phyloP scores from a whole-genome alignment of 2,113 vertebrate genomes.

The Nyctereutes procyonoides region DNA sequence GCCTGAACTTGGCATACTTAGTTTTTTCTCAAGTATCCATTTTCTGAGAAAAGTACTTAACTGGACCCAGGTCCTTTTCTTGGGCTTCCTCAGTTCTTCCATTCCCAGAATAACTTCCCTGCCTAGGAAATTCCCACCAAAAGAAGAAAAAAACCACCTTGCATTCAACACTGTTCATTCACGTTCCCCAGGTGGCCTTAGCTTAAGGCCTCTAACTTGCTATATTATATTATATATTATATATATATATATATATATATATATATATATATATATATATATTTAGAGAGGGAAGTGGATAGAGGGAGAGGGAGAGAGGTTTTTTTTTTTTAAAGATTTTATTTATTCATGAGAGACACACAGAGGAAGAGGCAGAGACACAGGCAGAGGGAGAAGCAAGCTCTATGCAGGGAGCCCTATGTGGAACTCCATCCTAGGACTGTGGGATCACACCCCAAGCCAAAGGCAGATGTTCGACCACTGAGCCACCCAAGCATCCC shows the following conservation, averaged over 20 bases:
- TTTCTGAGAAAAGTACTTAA: constrained; percentile 25
- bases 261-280: too few relatives aligned
- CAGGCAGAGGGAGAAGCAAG: too few relatives aligned
- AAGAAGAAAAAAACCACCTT: background rate
- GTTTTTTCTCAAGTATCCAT: constrained; percentile 1
- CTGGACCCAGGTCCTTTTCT: background rate
- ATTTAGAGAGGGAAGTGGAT: background rate
- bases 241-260: too few relatives aligned
- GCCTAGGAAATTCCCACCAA: background rate
- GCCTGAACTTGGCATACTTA: background rate
- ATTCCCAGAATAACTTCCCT: constrained; percentile 2
- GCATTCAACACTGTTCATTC: constrained; percentile 1
- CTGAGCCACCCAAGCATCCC: too few relatives aligned
- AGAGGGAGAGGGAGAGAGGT: background rate
- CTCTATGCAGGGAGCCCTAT: too few relatives aligned
- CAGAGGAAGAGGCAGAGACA: too few relatives aligned
- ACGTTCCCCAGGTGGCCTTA: background rate
- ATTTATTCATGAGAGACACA: too few relatives aligned
- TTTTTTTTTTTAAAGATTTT: too few relatives aligned
- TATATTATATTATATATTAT: background rate
- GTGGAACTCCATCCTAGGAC: too few relatives aligned
- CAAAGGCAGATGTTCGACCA: too few relatives aligned
- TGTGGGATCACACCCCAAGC: too few relatives aligned
- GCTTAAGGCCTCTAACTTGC: background rate
- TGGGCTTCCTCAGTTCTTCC: constrained; percentile 20